Conservation (phyloP, 2,888 invertebrate species). For the Julus scandinavius region DNA sequence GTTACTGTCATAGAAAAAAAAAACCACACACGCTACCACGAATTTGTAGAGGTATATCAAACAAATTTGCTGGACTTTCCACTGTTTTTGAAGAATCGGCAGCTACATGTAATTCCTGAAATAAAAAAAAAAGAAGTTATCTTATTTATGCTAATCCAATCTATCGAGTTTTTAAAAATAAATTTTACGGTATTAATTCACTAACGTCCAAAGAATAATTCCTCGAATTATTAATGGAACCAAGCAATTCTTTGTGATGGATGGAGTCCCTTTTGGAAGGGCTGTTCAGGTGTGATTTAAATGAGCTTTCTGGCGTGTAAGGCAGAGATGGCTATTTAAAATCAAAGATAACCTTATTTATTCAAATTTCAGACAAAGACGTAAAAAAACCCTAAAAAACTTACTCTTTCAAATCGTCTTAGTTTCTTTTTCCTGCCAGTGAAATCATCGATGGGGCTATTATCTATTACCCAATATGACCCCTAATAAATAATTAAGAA, state of each 20-base stretch:
- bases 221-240: neutral
- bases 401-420: conserved; percentile 60
- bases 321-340: conserved; percentile 47
- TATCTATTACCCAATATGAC: conserved; percentile 68
- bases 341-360: neutral
- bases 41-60: conserved; percentile 3
- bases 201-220: neutral
- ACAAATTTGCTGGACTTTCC: conserved; percentile 14
- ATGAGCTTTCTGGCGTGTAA: conserved; percentile 51
- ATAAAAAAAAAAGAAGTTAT: neutral
- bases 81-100: neutral
- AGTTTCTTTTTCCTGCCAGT: conserved; percentile 61
- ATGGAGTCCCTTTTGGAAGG: conserved; percentile 44
- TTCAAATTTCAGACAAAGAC: neutral
- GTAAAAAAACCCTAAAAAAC: conserved; percentile 36
- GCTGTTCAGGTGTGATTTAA: conserved; percentile 40
- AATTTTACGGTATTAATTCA: neutral
- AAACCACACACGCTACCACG: neutral
- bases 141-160: neutral
- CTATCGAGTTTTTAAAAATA: neutral
- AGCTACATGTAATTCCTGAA: conserved; percentile 31
- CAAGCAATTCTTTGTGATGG: conserved; percentile 2
- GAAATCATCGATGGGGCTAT: conserved; percentile 65
- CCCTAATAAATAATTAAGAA: conserved; percentile 62
- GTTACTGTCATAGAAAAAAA: neutral